Evolutionary conservation across 1,140 invertebrate species (phyloP), one percentile per base, ranked within the genome.

Genomic region (Eumeta japonica): DNA sequence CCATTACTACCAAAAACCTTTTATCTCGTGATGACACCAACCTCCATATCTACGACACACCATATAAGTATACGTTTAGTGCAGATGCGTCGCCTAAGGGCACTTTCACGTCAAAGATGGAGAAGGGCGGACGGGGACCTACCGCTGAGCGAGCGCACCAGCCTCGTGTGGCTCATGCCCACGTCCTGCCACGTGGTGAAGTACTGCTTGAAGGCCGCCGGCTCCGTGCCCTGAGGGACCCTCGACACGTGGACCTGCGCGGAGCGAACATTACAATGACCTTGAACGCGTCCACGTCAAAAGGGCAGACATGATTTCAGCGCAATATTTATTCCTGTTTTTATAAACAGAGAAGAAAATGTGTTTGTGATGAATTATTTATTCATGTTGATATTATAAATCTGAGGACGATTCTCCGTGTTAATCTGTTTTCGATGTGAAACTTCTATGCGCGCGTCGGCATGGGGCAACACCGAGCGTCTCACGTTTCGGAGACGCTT

Each of bases 171-270:
- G 0, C 76, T 62, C 68, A 83, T 82, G 45, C 81, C 81, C 19
- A 60, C 56, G 49, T 87, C 86, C 35, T 81, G 80, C 88, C 88
- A 91, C 0, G 81, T 81, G 16, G 73, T 62, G 64, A 91, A 91
- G 59, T 88, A 89, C 46, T 89, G 86, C 45, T 88, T 89, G 66
- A 91, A 90, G 1, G 81, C 76, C 3, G 85, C 79, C 10, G 88
- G 84, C 61, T 91, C 88, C 1, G 82, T 85, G 28, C 80, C 80
- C 52, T 90, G 84, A 2, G 88, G 82, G 12, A 90, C 78, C 52
- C 84, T 76, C 35, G 81, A 74, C 9, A 90, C 82, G 50, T 83
- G 76, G 10, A 90, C 85, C 71, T 75, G 43, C 28, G 13, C 5
- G n/a, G 12, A 7, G 31, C 10, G 4, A 11, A 3, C 10, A 7